Evolutionary conservation across 2,113 vertebrate genomes (phyloP), one percentile per base, ranked within the genome.

Genomic region (Neolamprologus devosi): DNA sequence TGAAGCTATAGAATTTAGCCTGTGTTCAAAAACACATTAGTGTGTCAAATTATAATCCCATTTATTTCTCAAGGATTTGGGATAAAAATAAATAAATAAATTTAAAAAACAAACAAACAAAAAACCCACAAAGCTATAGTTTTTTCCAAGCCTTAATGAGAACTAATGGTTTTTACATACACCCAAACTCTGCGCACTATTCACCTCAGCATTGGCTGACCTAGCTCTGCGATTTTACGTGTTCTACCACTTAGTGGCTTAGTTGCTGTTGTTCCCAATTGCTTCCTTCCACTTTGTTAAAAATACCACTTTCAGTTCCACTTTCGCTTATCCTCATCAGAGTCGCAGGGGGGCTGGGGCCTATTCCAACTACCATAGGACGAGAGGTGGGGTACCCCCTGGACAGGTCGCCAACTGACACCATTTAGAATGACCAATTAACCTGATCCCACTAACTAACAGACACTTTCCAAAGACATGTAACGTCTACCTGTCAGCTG

Each of bases 81-180:
- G 0, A 47, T 47, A 4, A 75, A 75, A 75, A 28, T 13, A 0
- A 57, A 57, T 5, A 0, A 23, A 23, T 21, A 0, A 51, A 53
- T 10, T 45, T 4, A 8, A 51, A 4, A 13, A 54, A 23, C 1
- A 10, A 6, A 51, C 3, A 17, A 53, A 10, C 1, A 1, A 13
- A 14, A 23, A 6, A 0, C 1, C 13, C 8, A 23, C 9, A 9
- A 6, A 73, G 13, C 68, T 47, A 7, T 26, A 7, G 4, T 75
- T 75, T 47, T 73, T 28, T n/a, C 60, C 1, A 75, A 28, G 40
- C 70, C 16, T 47, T 17, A 47, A 28, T 45, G 8, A 26, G 1
- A 26, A 17, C 14, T 7, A 75, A 12, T 49, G 23, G 3, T 11
- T 49, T 47, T 28, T 17, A 28, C 42, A 75, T 49, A 49, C 0